Conservation (phyloP, 2,113 vertebrate species). For the Calyptommatus sinebrachiatus region DNA sequence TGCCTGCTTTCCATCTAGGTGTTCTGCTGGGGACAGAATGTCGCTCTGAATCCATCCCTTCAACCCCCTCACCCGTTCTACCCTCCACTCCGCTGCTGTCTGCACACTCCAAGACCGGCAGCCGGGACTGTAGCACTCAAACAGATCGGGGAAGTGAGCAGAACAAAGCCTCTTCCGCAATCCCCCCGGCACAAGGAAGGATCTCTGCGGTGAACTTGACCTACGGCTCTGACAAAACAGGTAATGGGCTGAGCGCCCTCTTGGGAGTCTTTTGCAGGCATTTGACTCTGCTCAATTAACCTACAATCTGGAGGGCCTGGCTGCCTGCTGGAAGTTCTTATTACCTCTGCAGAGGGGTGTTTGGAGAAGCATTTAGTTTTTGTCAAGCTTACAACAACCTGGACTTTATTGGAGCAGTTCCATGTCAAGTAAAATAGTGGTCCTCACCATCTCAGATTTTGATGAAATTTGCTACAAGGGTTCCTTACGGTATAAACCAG, state of each 20-base stretch:
- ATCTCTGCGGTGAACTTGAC: constrained; percentile 63
- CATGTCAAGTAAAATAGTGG: no score
- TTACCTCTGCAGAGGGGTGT: neutral
- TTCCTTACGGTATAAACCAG: no score
- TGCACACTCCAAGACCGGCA: constrained; percentile 92
- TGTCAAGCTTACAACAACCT: neutral
- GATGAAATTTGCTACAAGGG: no score
- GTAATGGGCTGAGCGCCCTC: constrained; percentile 39
- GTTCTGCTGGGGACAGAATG: constrained; percentile 91
- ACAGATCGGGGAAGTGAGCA: constrained; percentile 83
- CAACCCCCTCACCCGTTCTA: constrained; percentile 89
- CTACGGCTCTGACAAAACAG: constrained; percentile 72
- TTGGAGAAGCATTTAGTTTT: neutral
- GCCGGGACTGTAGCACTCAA: constrained; percentile 94
- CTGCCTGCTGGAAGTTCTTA: neutral
- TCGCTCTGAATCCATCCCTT: constrained; percentile 87
- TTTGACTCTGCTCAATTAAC: no score
- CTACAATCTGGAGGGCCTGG: no score
- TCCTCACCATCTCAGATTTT: no score
- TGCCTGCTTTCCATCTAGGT: constrained; percentile 67
- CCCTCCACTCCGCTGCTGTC: constrained; percentile 85
- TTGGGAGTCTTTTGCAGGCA: neutral
- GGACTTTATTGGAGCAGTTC: neutral
- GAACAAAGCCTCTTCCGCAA: constrained; percentile 67
- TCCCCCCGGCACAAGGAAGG: constrained; percentile 60